Conservation (phyloP, 2,888 invertebrate genomes). For the Andrena marginata region DNA sequence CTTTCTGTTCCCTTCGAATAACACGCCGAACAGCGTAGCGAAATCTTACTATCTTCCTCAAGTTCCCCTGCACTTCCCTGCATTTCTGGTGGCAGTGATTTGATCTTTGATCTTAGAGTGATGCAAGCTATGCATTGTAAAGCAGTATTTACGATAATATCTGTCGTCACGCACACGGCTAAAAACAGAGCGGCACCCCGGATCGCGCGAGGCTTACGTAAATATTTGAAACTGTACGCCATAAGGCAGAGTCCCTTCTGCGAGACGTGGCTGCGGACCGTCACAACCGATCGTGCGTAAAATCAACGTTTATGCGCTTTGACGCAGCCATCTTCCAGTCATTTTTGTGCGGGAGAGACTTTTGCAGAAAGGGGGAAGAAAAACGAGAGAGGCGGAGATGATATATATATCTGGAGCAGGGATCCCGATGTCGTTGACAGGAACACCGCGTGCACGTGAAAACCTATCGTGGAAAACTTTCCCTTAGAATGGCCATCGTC, state of each 20-base stretch:
- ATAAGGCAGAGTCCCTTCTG: slow-evolving; percentile 1
- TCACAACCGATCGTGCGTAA: slow-evolving; percentile 11
- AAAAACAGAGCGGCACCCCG: neutral
- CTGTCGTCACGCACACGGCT: slow-evolving; percentile 4
- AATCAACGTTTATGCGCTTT: slow-evolving; percentile 46
- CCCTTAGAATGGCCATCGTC: slow-evolving; percentile 16
- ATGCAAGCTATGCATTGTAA: no score
- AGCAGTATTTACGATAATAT: neutral
- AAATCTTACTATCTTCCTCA: neutral
- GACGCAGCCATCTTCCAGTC: slow-evolving; percentile 38
- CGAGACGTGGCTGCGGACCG: neutral
- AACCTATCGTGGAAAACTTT: slow-evolving; percentile 46
- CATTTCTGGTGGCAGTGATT: no score
- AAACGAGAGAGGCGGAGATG: neutral
- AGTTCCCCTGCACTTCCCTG: neutral
- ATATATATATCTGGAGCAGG: slow-evolving; percentile 12
- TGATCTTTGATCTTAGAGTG: no score
- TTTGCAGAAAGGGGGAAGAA: neutral
- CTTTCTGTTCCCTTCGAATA: neutral
- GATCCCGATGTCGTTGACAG: slow-evolving; percentile 45
- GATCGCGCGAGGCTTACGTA: neutral
- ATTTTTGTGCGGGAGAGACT: slow-evolving; percentile 28
- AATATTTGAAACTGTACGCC: slow-evolving; percentile 48
- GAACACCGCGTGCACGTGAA: slow-evolving; percentile 48
- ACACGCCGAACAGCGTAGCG: neutral